phyloP scores from a whole-genome alignment of 37 sponge, comb jelly and placozoan genomes.

The Halichondria panicea region DNA sequence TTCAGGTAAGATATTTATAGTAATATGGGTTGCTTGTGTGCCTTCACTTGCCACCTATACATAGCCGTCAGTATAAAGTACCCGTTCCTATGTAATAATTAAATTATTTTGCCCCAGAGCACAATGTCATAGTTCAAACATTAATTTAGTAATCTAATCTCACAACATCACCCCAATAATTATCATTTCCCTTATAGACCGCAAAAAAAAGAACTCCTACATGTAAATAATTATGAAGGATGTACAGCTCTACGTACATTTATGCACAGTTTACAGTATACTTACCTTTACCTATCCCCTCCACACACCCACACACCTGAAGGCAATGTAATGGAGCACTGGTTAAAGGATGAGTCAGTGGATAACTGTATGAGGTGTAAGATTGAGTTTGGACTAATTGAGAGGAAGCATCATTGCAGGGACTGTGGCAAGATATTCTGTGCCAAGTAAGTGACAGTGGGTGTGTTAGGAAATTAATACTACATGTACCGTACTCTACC shows the following conservation, averaged over 20 bases:
- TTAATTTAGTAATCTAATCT: no score
- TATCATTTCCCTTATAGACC: no score
- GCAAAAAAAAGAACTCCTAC: no score
- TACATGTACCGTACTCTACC: not conserved
- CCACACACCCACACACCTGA: constrained; percentile 7
- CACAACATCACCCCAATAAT: no score
- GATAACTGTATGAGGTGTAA: constrained; percentile 65
- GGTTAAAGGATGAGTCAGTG: constrained; percentile 55
- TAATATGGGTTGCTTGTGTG: not conserved
- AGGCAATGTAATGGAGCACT: constrained; percentile 71
- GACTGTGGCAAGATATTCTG: constrained; percentile 89
- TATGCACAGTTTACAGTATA: no score
- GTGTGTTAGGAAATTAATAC: not conserved
- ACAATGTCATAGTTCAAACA: no score
- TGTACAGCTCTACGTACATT: no score
- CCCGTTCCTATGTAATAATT: no score
- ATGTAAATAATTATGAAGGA: no score
- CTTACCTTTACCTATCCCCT: no score
- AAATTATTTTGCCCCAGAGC: no score
- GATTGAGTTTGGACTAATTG: constrained; percentile 63
- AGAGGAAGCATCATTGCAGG: constrained; percentile 87
- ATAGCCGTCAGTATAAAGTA: no score
- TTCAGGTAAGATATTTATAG: constrained; percentile 20
- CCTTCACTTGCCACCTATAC: not conserved
- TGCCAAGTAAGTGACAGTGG: constrained; percentile 62